Evolutionary conservation across 2,888 invertebrate genomes (phyloP), one percentile per base, ranked within the genome.

Genomic region (Sesia apiformis): DNA sequence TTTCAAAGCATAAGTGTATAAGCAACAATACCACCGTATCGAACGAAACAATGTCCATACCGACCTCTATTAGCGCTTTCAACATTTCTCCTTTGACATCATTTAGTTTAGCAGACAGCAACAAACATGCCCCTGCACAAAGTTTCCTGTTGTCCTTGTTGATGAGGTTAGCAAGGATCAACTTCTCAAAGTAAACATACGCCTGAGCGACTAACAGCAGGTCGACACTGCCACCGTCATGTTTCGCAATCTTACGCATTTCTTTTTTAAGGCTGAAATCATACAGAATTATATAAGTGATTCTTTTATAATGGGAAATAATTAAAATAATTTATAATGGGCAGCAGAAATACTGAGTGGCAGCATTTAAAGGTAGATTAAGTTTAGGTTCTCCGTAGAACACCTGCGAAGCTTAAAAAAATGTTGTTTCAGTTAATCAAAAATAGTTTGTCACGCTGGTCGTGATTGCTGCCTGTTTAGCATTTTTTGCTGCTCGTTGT

Each of bases 171-270:
- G 95, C 95, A 53, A 98, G 90, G 65, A 99, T 97, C 55, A 99
- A 90, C 78, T 98, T 98, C 81, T 99, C 99, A 82, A 98, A 99
- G 85, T 97, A 99, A n/a, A 98, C 98, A 76, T 97, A 98, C 0
- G 98, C 96, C 78, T 98, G 97, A 23, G 99, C 98, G 23, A 99
- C 96, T 0, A 97, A 97, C 58, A 98, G 90, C 57, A 98, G 89
- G 85, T 99, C 98, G 56, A 93, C 90, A 53, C 92, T 91, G 57
- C 94, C 94, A 66, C 92, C 93, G 79, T 97, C 96, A 69, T 94
- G 90, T 79, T 95, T 96, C 3, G 96, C 96, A 57, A 97, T 97
- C 81, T 97, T 96, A 39, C 96, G 92, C 96, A 99, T 97, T 89
- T 98, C 98, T 63, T 96, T 93, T 83, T 99, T 99, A 62, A 99